Evolutionary conservation across 2,113 vertebrate species (phyloP).

Genomic region (Strigops habroptila): DNA sequence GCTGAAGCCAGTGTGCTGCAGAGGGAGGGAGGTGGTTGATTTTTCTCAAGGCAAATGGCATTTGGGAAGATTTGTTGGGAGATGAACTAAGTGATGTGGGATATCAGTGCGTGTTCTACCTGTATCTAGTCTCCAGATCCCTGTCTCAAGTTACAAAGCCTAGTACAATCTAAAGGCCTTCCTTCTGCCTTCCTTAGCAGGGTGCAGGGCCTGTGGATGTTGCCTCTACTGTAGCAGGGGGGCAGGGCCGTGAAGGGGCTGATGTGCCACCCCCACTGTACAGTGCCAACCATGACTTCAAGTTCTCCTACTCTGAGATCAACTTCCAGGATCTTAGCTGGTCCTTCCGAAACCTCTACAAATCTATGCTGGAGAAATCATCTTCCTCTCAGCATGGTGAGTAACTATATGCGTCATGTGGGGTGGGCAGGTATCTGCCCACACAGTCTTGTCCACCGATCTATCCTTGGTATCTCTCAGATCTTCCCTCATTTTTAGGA

Average conservation of each 20-base stretch:
- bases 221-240: conserved; percentile 61
- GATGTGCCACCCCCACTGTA: conserved; percentile 80
- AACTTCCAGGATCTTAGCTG: conserved; percentile 91
- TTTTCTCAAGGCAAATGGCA: background rate
- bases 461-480: background rate
- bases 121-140: background rate
- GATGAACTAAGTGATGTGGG: background rate
- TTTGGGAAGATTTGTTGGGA: background rate
- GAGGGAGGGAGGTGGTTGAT: background rate
- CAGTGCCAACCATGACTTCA: conserved; percentile 79
- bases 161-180: background rate
- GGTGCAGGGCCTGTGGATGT: conserved; percentile 72
- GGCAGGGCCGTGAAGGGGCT: conserved; percentile 69
- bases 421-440: conserved; percentile 38
- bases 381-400: conserved; percentile 87
- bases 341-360: conserved; percentile 93
- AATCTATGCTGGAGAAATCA: conserved; percentile 89
- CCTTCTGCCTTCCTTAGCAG: conserved; percentile 15
- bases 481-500: background rate
- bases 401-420: background rate
- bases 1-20: background rate
- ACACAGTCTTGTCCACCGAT: conserved; percentile 11
- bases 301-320: conserved; percentile 93
- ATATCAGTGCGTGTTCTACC: background rate
- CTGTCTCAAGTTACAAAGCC: background rate